phyloP scores from a whole-genome alignment of 2,797 vertebrate species.

The Botia kubotai region DNA sequence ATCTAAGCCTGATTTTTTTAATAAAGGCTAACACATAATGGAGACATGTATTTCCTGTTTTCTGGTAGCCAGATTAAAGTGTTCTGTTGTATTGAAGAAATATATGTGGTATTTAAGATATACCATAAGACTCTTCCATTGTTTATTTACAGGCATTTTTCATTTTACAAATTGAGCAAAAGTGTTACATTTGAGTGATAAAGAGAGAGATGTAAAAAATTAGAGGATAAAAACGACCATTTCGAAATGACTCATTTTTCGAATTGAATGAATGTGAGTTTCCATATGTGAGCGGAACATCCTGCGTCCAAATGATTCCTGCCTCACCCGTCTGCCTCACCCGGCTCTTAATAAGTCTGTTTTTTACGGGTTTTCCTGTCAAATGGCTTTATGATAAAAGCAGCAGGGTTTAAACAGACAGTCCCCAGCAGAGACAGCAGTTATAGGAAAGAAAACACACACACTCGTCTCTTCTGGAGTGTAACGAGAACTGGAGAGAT shows the following conservation, averaged over 20 bases:
- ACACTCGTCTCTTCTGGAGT: conserved; percentile 55
- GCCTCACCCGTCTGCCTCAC: conserved; percentile 73
- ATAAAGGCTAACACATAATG: no score
- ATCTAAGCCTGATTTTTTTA: no score
- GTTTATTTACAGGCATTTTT: neutral
- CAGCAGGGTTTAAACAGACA: conserved; percentile 65
- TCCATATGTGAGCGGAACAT: conserved; percentile 67
- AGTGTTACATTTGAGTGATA: neutral
- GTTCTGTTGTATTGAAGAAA: no score
- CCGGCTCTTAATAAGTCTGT: conserved; percentile 68
- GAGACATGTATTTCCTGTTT: no score
- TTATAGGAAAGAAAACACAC: conserved; percentile 58
- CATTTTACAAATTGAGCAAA: neutral
- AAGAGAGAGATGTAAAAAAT: conserved; percentile 29
- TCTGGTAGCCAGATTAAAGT: no score
- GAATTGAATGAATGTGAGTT: conserved; percentile 53
- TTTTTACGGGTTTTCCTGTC: conserved; percentile 69
- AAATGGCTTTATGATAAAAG: conserved; percentile 71
- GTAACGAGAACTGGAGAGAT: conserved; percentile 68
- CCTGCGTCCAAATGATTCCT: conserved; percentile 73
- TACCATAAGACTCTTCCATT: neutral
- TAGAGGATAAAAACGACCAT: conserved; percentile 39
- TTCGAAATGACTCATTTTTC: conserved; percentile 46
- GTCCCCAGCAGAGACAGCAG: conserved; percentile 62
- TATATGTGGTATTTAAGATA: no score